Percentiles rank a stretch among this genome's conserved stretches.
These are phyloP conservation scores for Nycteola revayana DNA, from an alignment of 2,888 invertebrate genomes.

Conservation along the genomic window DNA sequence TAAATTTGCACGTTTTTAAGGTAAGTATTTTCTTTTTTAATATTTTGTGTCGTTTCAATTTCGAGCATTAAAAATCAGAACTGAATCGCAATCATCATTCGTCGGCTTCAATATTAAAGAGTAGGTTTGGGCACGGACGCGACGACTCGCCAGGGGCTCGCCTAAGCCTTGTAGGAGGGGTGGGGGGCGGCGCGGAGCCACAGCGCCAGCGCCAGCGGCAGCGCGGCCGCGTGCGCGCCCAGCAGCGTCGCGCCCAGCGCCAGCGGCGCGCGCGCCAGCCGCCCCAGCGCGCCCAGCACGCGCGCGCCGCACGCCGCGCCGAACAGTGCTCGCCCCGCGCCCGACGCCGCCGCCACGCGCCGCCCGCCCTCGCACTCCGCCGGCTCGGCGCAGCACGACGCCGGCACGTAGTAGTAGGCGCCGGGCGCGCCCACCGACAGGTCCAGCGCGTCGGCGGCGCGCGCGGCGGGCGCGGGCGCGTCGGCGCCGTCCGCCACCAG, in stretches of 20 bases:
- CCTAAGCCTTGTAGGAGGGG: constrained; percentile 57
- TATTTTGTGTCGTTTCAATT: too few relatives aligned
- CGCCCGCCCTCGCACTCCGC: constrained; percentile 2
- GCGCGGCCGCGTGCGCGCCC: constrained; percentile 56
- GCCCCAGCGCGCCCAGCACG: constrained; percentile 46
- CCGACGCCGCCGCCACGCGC: constrained; percentile 38
- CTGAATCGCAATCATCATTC: too few relatives aligned
- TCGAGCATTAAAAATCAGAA: too few relatives aligned
- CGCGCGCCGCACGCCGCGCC: constrained; percentile 50
- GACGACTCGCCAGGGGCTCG: too few relatives aligned
- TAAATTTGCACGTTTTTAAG: too few relatives aligned
- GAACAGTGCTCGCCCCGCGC: constrained; percentile 37
- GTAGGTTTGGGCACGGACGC: too few relatives aligned
- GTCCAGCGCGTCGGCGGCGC: constrained; percentile 44
- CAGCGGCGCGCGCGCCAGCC: constrained; percentile 48
- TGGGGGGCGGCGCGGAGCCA: constrained; percentile 55
- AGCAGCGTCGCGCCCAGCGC: constrained; percentile 53
- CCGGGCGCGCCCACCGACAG: constrained; percentile 59
- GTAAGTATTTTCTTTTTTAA: too few relatives aligned
- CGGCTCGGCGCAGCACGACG: constrained; percentile 52
- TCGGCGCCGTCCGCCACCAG: constrained; percentile 8
- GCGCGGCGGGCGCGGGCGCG: constrained; percentile 9
- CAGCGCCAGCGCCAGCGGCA: constrained; percentile 64
- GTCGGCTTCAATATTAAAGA: too few relatives aligned
- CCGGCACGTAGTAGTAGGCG: constrained; percentile 59